Evolutionary conservation across 2,797 vertebrate genomes (phyloP), one percentile per base, ranked within the genome.

Genomic region (Emys orbicularis): DNA sequence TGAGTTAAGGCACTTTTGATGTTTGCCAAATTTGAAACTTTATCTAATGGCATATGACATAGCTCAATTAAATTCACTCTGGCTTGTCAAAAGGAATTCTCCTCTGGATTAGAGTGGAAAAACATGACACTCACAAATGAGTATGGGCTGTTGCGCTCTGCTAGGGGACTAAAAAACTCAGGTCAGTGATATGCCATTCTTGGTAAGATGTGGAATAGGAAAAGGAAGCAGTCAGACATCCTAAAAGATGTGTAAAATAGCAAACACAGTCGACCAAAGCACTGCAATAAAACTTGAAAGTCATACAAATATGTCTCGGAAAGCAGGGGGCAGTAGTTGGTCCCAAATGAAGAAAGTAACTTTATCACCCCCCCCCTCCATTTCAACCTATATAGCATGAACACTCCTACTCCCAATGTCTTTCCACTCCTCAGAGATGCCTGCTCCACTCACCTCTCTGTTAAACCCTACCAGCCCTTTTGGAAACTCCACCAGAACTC

Each of bases 11-110:
- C 29, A 84, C 3, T 68, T 79, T 88, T 18, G 8, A 5, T 94
- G 12, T 89, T 94, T 95, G 79, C 61, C 54, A 94, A 3, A 88
- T 81, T 83, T 95, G 86, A 89, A 90, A 90, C 83, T 94, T 96
- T 94, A 19, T 92, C 87, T 94, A 61, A 54, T 94, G 84, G 53
- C 86, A 83, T 88, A 90, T 23, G 6, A 94, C 94, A 94, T 90
- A 90, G 89, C 96, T 98, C 93, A 95, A 13, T 97, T 96, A 94
- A 97, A 59, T 61, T 96, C 90, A 74, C 81, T 93, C 68, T 27
- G 81, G 86, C 92, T 98, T 98, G 95, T 97, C 96, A 96, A 90
- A 94, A 97, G 92, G 95, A 89, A 97, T 98, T 98, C 94, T 97
- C 90, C 92, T 83, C 94, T 93, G 59, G 93, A 87, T 79, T 8